phyloP scores from a whole-genome alignment of 2,888 invertebrate species.

The Glomeris marginata region DNA sequence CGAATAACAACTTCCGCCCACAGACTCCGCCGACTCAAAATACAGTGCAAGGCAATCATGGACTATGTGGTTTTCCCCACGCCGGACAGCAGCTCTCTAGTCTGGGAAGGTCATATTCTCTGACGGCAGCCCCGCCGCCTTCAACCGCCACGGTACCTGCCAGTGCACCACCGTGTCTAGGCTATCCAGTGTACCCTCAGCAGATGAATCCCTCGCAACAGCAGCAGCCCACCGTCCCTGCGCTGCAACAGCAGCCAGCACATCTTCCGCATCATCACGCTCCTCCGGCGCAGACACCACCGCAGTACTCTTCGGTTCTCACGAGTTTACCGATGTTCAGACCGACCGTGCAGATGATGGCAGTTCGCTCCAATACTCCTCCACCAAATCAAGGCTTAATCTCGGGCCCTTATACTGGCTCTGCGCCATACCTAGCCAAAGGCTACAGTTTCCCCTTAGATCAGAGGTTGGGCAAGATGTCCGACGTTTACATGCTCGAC shows the following conservation, averaged over 20 bases:
- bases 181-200: constrained; percentile 5
- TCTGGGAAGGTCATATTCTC: constrained; percentile 1
- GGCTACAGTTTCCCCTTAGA: constrained; percentile 15
- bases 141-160: background rate
- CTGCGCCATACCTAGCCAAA: constrained; percentile 13
- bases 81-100: too few relatives aligned
- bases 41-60: too few relatives aligned
- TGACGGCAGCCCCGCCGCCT: background rate
- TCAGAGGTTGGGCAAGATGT: constrained; percentile 14
- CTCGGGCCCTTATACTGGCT: too few relatives aligned
- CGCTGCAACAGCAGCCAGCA: constrained; percentile 7
- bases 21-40: too few relatives aligned
- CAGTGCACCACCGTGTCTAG: background rate
- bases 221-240: constrained; percentile 8
- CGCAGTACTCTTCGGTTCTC: constrained; percentile 8
- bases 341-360: constrained; percentile 13
- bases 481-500: constrained; percentile 15
- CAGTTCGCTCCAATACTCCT: constrained; percentile 9
- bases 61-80: too few relatives aligned
- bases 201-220: constrained; percentile 5
- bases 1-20: too few relatives aligned
- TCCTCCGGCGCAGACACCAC: constrained; percentile 9
- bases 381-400: constrained; percentile 6
- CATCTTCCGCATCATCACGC: constrained; percentile 3
- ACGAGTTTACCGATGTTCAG: constrained; percentile 13